Percentiles rank a stretch among this genome's conserved stretches.
These are phyloP conservation scores for Lycophotia porphyrea DNA, from an alignment of 2,888 invertebrate genomes.

Conservation along the genomic window DNA sequence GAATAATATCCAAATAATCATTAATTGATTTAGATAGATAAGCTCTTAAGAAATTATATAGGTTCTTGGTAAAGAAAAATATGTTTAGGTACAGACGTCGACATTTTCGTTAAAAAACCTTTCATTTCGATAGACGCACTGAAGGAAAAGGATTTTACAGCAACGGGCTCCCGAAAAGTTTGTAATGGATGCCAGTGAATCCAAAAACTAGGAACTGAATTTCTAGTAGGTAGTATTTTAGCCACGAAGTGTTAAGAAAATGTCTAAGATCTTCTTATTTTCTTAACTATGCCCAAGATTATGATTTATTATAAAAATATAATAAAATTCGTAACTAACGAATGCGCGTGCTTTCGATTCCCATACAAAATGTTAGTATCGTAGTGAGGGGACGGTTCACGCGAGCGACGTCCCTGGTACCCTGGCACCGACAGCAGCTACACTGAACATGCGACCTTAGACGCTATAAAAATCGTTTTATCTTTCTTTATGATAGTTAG, in stretches of 20 bases:
- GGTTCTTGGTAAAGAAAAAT: neutral
- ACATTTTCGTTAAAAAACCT: neutral
- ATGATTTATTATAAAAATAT: slow-evolving; percentile 1
- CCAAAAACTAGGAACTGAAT: neutral
- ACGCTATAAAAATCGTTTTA: slow-evolving; percentile 76
- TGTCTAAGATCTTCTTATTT: neutral
- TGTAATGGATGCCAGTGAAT: neutral
- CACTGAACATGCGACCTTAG: slow-evolving; percentile 85
- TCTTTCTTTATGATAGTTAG: slow-evolving; percentile 64
- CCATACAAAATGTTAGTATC: slow-evolving; percentile 52
- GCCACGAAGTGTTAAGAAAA: neutral
- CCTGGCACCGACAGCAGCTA: slow-evolving; percentile 78
- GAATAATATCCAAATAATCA: slow-evolving; percentile 37
- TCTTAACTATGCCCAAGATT: slow-evolving; percentile 14
- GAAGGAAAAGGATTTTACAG: neutral
- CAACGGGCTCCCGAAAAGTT: neutral
- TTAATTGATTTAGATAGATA: slow-evolving; percentile 28
- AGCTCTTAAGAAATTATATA: slow-evolving; percentile 2
- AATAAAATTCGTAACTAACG: slow-evolving; percentile 24
- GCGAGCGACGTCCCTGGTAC: slow-evolving; percentile 84
- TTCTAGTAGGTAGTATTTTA: neutral
- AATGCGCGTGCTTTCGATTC: slow-evolving; percentile 58
- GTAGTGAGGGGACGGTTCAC: slow-evolving; percentile 77
- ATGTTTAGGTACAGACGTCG: neutral
- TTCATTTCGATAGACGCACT: neutral